phyloP scores from a whole-genome alignment of 1,140 invertebrate species.

The Drosophila pandora region DNA sequence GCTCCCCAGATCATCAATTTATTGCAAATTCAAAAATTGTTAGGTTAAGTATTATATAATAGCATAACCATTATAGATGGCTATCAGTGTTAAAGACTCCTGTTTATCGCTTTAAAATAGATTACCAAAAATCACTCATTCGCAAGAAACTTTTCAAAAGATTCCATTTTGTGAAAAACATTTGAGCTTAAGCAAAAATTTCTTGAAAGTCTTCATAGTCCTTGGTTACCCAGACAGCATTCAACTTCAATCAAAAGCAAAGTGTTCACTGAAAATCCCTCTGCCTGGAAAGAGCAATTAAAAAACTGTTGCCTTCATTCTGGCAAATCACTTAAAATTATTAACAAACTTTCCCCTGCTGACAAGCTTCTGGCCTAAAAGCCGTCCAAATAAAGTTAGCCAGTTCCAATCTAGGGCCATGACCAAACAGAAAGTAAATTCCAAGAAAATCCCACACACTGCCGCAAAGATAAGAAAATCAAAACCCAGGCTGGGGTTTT shows the following conservation, averaged over 20 bases:
- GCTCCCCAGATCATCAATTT: no score
- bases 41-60: no score
- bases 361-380: constrained; percentile 19
- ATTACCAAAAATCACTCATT: constrained; percentile 1
- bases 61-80: no score
- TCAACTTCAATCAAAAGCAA: constrained; percentile 21
- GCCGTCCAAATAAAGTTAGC: constrained; percentile 30
- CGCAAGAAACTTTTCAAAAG: neutral
- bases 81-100: no score
- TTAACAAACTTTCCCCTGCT: constrained; percentile 56
- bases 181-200: neutral
- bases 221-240: neutral
- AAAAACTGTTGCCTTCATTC: constrained; percentile 57
- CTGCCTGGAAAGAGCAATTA: constrained; percentile 44
- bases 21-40: no score
- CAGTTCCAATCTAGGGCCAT: constrained; percentile 39
- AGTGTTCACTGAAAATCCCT: constrained; percentile 14
- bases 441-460: constrained; percentile 41
- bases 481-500: constrained; percentile 16
- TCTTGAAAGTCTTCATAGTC: neutral
- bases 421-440: constrained; percentile 30
- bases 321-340: constrained; percentile 73
- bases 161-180: constrained; percentile 2
- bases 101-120: neutral
- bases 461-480: constrained; percentile 60